phyloP scores from a whole-genome alignment of 2,888 invertebrate genomes.

The Lasius fuliginosus region DNA sequence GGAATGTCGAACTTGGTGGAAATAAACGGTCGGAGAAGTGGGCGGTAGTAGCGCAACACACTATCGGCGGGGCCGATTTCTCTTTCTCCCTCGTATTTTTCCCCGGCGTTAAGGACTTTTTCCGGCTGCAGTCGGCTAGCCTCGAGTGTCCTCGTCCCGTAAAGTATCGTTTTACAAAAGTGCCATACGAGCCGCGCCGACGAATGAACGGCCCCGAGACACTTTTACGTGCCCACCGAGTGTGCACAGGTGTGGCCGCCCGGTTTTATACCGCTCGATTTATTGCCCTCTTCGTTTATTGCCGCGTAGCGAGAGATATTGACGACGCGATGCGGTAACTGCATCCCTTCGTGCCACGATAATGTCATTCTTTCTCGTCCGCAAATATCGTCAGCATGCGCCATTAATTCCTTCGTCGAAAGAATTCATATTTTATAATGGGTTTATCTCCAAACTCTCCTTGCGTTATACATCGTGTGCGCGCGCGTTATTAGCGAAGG shows the following conservation, averaged over 20 bases:
- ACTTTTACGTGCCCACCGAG: conserved; percentile 57
- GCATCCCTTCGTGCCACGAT: conserved; percentile 52
- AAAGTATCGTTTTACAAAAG: conserved; percentile 64
- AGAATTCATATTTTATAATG: neutral
- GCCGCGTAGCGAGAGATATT: conserved; percentile 60
- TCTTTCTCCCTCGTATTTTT: conserved; percentile 26
- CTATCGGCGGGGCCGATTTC: conserved; percentile 50
- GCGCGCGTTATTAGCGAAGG: neutral
- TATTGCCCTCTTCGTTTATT: conserved; percentile 71
- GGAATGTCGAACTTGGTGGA: conserved; percentile 58
- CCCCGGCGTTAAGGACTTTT: neutral
- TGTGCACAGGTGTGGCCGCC: conserved; percentile 72
- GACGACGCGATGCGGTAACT: conserved; percentile 63
- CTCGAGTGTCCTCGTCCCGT: conserved; percentile 25
- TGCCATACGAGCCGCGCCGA: conserved; percentile 24
- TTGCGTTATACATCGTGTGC: neutral
- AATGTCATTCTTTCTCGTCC: conserved; percentile 28
- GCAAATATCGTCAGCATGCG: neutral
- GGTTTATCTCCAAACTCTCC: neutral
- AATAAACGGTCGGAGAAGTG: conserved; percentile 51
- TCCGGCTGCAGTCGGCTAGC: neutral
- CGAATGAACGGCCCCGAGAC: conserved; percentile 22
- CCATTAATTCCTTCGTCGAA: conserved; percentile 22
- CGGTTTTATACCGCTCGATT: conserved; percentile 73
- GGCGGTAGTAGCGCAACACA: conserved; percentile 50